Evolutionary conservation across 2,797 vertebrate species (phyloP).

Genomic region (Triplophysa bombifrons): DNA sequence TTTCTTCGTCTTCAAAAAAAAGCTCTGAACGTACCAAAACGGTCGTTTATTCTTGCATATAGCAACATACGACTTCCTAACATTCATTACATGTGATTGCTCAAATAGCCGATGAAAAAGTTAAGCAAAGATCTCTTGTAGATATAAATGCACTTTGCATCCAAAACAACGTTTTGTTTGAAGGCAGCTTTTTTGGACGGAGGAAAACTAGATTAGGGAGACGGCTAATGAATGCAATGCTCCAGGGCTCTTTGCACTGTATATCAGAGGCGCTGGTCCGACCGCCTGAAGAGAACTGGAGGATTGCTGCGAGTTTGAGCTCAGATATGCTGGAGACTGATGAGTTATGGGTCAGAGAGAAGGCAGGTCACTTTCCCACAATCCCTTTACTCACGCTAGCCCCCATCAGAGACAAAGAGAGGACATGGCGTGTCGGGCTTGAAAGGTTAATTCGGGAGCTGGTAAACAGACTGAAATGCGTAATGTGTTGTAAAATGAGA

Average conservation of each 20-base stretch:
- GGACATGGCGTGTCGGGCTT: slow-evolving; percentile 20
- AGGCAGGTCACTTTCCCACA: slow-evolving; percentile 57
- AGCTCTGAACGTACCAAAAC: slow-evolving; percentile 6
- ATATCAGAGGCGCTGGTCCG: not conserved
- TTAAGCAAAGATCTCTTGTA: slow-evolving; percentile 10
- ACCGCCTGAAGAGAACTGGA: not conserved
- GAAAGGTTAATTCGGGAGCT: slow-evolving; percentile 50
- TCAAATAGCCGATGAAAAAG: not conserved
- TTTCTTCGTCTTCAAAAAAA: not conserved
- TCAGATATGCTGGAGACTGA: slow-evolving; percentile 21
- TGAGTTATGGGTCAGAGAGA: slow-evolving; percentile 39
- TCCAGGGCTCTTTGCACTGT: slow-evolving; percentile 15
- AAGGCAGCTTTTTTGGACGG: slow-evolving; percentile 23
- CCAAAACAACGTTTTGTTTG: slow-evolving; percentile 17
- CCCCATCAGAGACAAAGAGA: slow-evolving; percentile 31
- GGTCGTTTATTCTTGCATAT: not conserved
- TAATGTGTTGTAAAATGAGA: slow-evolving; percentile 50
- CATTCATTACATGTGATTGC: not conserved
- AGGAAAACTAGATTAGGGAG: slow-evolving; percentile 23
- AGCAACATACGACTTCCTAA: not conserved
- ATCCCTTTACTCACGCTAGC: slow-evolving; percentile 25
- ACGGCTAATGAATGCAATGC: slow-evolving; percentile 20
- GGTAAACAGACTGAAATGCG: slow-evolving; percentile 46
- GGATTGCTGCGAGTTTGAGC: slow-evolving; percentile 33
- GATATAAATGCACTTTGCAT: not conserved